Evolutionary conservation across 2,113 vertebrate species (phyloP).

Genomic region (Tenebrosternarchus preto): DNA sequence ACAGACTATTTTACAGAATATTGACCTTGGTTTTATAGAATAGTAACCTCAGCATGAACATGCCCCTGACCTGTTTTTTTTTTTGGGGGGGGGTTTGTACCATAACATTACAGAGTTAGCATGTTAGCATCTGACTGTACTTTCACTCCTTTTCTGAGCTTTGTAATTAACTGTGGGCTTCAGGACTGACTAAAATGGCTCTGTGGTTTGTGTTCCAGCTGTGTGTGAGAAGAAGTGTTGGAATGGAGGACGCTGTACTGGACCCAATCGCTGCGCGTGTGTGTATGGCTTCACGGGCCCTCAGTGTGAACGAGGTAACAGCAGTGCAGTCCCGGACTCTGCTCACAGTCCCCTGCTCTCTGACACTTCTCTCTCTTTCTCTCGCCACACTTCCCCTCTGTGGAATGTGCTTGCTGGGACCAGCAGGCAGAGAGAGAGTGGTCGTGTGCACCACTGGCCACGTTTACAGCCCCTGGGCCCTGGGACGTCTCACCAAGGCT

Average conservation of each 20-base stretch:
- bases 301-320: conserved; percentile 79
- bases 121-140: too few species aligned
- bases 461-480: not conserved
- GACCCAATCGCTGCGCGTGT: conserved; percentile 76
- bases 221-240: conserved; percentile 75
- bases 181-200: not conserved
- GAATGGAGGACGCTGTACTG: conserved; percentile 78
- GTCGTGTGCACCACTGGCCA: not conserved
- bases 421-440: not conserved
- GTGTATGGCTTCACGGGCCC: conserved; percentile 80
- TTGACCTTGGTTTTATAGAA: not conserved
- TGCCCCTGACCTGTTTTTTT: not conserved
- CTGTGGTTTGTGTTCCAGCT: conserved; percentile 60
- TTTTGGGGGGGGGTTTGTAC: too few species aligned
- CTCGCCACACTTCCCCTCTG: not conserved
- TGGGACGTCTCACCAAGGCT: not conserved
- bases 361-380: not conserved
- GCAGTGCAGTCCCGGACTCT: not conserved
- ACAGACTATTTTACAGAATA: conserved; percentile 6
- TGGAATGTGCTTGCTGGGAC: not conserved
- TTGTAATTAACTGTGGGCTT: not conserved
- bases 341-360: too few species aligned
- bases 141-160: too few species aligned
- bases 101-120: conserved; percentile 1
- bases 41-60: not conserved